These are phyloP conservation scores for Pandemis cinnamomeana DNA, from an alignment of 2,888 invertebrate genomes.

Conservation along the genomic window DNA sequence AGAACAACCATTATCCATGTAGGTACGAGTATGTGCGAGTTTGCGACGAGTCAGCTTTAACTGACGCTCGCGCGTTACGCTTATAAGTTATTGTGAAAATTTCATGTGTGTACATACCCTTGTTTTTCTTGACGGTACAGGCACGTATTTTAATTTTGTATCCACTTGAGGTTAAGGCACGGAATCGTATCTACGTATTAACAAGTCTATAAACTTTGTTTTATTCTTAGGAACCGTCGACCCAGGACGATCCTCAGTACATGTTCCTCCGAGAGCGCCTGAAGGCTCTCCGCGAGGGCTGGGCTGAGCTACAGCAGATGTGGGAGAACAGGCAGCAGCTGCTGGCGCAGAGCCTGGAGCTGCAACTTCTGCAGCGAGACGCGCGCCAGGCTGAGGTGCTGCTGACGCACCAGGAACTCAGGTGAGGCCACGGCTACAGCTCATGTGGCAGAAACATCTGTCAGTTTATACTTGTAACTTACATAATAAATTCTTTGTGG, in stretches of 20 bases:
- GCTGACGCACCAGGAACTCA: constrained; percentile 98
- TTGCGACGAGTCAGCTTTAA: background rate
- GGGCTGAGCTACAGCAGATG: constrained; percentile 99
- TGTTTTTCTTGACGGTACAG: too few relatives aligned
- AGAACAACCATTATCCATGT: background rate
- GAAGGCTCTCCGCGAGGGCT: constrained; percentile 99
- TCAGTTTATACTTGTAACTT: too few relatives aligned
- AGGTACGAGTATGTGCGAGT: background rate
- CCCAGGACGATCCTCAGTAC: constrained; percentile 99
- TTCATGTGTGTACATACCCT: too few relatives aligned
- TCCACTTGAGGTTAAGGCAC: too few relatives aligned
- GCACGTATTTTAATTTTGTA: too few relatives aligned
- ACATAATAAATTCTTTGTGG: background rate
- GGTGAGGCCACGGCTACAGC: constrained; percentile 63
- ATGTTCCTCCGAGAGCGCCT: constrained; percentile 99
- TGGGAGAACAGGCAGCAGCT: constrained; percentile 99
- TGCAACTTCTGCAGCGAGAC: constrained; percentile 98
- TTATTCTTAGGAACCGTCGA: constrained; percentile 87
- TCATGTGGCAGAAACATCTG: background rate
- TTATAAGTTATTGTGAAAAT: too few relatives aligned
- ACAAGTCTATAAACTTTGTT: background rate
- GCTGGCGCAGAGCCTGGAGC: constrained; percentile 96
- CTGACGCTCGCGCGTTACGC: background rate
- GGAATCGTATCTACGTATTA: too few relatives aligned
- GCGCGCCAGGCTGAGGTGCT: constrained; percentile 99